Base-by-base conservation (phyloP, 2,888 invertebrate species). In the Caradrina clavipalpis region DNA sequence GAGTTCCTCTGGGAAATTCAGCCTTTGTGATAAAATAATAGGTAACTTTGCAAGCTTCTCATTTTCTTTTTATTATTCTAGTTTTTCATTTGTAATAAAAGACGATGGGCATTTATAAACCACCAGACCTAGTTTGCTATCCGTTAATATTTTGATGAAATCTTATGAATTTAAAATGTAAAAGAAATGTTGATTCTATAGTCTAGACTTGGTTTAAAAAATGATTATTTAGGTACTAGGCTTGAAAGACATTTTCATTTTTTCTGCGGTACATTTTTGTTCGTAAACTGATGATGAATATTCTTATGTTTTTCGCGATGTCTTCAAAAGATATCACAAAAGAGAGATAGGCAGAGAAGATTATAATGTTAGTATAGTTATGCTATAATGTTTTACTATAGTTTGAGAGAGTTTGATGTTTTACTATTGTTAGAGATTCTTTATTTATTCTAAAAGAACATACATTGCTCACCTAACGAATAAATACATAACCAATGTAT, bases 1-100 rank as follows among this genome's bases (percentile, higher is more conserved):
- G 42, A 59, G 35, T 51, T 63, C 70, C 75, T 59, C 19, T 53
- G 78, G 70, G 71, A 79, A 81, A 81, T 66, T 68, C 8, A 61
- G 26, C 17, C 26, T 58, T 50, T 60, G 31, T 47, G 42, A 50
- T 70, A 60, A 73, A 61, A 51, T 51, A 62, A 65, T 42, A 65
- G 55, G 19, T 55, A 45, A 31, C 55, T 69, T 49, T 2, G 10
- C 10, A 17, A 47, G 56, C 22, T 47, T 50, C 39, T 49, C 56
- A 45, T 5, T 35, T 35, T 35, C 35, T 35, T 8, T 8, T 35
- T 15, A 49, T 35, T 15, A 49, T 42, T 50, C 49, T 42, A 50
- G 21, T 56, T 22, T 57, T 74, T 53, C 47, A n/a, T 31, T 15
- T 10, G 21, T 45, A 31, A 56, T 61, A 66, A 59, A 70, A 51